Evolutionary conservation across 2,113 vertebrate genomes (phyloP).

Genomic region (Bujurquina vittata): DNA sequence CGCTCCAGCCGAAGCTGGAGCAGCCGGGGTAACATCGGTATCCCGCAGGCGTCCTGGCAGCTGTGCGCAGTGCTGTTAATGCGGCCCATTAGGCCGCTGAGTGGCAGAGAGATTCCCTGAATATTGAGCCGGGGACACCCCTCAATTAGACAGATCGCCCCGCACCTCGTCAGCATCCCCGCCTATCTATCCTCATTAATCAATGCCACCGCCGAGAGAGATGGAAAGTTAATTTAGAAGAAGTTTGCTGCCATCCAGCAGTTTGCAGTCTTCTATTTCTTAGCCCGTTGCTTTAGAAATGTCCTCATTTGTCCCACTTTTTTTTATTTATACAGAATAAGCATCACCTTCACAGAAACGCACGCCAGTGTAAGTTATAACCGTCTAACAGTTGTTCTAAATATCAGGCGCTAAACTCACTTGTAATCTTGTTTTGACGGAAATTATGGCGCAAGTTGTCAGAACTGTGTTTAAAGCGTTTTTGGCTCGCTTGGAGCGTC

Average conservation of each 20-base stretch:
- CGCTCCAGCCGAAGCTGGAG: constrained; percentile 47
- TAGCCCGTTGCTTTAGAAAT: neutral
- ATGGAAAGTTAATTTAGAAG: constrained; percentile 60
- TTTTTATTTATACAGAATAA: neutral
- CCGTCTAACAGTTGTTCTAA: neutral
- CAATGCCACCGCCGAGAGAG: constrained; percentile 63
- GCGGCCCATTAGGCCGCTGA: constrained; percentile 79
- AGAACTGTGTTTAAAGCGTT: neutral
- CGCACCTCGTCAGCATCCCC: constrained; percentile 76
- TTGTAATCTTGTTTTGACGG: neutral
- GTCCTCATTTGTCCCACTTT: neutral
- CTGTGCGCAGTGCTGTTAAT: constrained; percentile 74
- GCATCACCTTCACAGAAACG: neutral
- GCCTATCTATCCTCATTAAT: constrained; percentile 69
- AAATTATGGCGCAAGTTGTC: neutral
- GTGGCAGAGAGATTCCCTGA: constrained; percentile 79
- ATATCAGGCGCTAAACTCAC: neutral
- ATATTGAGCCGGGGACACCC: constrained; percentile 81
- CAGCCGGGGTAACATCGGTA: constrained; percentile 67
- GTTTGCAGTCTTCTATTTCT: constrained; percentile 26
- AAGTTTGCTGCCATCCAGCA: constrained; percentile 54
- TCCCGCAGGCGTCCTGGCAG: constrained; percentile 73
- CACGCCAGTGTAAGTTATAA: neutral
- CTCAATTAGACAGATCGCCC: constrained; percentile 79
- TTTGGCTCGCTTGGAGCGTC: neutral